A percentile compares a stretch with the other conserved stretches of the same genome.
Evolutionary conservation across 2,797 vertebrate species (phyloP).

Genomic region (Decapterus maruadsi): DNA sequence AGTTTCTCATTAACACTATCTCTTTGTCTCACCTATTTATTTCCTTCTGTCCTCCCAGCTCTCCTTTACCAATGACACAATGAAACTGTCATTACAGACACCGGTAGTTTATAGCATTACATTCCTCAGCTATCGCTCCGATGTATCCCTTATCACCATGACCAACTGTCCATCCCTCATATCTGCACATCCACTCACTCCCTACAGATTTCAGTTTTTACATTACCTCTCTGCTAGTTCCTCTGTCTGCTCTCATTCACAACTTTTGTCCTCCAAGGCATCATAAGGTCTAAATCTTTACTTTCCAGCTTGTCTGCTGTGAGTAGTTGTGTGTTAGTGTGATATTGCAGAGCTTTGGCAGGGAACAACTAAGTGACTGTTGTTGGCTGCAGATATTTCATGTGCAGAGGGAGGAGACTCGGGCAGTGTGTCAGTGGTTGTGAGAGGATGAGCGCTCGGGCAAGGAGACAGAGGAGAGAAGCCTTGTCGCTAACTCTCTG

Average conservation of each 20-base stretch:
- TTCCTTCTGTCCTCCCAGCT: constrained; percentile 43
- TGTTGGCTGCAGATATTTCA: constrained; percentile 68
- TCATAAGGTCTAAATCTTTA: constrained; percentile 60
- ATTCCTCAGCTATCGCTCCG: constrained; percentile 13
- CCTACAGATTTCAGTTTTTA: constrained; percentile 13
- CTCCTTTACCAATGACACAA: constrained; percentile 39
- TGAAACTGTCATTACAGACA: constrained; percentile 48
- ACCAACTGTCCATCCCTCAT: not conserved
- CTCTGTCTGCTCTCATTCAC: constrained; percentile 36
- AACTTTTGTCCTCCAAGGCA: constrained; percentile 48
- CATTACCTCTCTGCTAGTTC: constrained; percentile 12
- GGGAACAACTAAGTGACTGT: constrained; percentile 61
- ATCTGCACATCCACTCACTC: constrained; percentile 8
- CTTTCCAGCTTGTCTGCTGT: constrained; percentile 53
- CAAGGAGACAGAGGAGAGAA: constrained; percentile 70
- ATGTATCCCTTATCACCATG: constrained; percentile 15
- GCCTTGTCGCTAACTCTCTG: constrained; percentile 44
- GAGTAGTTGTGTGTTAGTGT: constrained; percentile 56
- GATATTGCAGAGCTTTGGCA: constrained; percentile 68
- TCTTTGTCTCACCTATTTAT: constrained; percentile 37
- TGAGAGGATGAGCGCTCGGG: constrained; percentile 72
- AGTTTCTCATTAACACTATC: constrained; percentile 75
- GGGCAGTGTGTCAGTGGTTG: constrained; percentile 75
- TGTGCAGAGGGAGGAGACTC: constrained; percentile 61
- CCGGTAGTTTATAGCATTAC: constrained; percentile 60